Evolutionary conservation across 2,113 vertebrate species (phyloP), one percentile per base, ranked within the genome.

Genomic region (Junco hyemalis): DNA sequence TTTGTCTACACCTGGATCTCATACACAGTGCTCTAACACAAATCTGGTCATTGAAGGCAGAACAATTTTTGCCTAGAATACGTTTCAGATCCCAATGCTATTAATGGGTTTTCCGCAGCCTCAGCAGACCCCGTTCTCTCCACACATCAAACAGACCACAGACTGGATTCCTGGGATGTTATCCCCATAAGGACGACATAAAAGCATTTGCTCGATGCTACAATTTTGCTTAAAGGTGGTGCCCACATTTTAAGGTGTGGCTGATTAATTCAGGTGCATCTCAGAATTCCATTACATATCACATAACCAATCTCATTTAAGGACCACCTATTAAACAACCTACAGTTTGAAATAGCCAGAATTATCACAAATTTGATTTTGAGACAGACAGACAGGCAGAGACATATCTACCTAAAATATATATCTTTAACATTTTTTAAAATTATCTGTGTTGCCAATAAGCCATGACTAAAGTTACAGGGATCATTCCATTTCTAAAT

Each of bases 81-180:
- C 24, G 65, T 90, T 96, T 92, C 51, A 60, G 88, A 94, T 90
- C 76, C 82, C 79, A 60, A 12, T 22, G 48, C 44, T 89, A 47
- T 87, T 89, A 70, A 87, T 23, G 24, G 80, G 53, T 63, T 95
- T 96, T 57, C 72, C 76, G 70, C 79, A 92, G 60, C 44, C 51
- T 70, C 16, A 4, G 68, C 8, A 5, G 64, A 74, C 51, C 47
- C 51, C 69, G 74, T 44, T 51, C 56, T 57, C 76, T 94, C 59
- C 48, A 69, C 64, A 88, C 76, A 96, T 96, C 93, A 96, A 96
- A 96, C n/a, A 93, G 83, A 93, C 82, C 94, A 93, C 31, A 8
- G 66, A 14, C 40, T 56, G 50, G 82, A 95, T 95, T 96, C 94
- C 84, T 94, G 63, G 63, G 54, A 94, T 94, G 70, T 60, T 94